These are phyloP conservation scores for Acanthurus lineatus DNA, from an alignment of 2,797 vertebrate species.

Conservation along the genomic window DNA sequence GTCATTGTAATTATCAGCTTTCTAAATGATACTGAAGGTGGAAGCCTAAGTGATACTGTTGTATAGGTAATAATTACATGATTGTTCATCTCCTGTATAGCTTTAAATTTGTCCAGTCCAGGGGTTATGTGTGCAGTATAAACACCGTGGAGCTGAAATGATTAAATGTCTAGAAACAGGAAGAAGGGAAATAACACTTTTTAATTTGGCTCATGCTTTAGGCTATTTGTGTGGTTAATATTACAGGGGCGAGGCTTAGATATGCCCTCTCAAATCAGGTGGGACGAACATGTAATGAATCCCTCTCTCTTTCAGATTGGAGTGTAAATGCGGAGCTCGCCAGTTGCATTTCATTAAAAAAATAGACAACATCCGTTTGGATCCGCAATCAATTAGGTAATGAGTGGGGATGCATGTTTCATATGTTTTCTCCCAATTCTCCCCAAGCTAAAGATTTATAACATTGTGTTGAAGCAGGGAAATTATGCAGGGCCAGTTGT, in stretches of 20 bases:
- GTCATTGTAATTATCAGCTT: background rate
- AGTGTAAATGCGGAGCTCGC: constrained; percentile 63
- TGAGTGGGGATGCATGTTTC: constrained; percentile 76
- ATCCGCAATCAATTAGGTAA: constrained; percentile 79
- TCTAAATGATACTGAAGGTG: background rate
- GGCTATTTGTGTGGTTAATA: constrained; percentile 84
- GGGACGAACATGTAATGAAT: constrained; percentile 78
- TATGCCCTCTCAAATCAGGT: constrained; percentile 78
- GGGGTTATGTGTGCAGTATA: constrained; percentile 17
- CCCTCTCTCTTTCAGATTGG: constrained; percentile 53
- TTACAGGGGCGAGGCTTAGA: constrained; percentile 72
- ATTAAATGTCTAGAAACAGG: constrained; percentile 76
- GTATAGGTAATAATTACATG: background rate
- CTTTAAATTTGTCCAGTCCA: constrained; percentile 20
- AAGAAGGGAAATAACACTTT: constrained; percentile 79
- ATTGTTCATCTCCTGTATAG: constrained; percentile 10
- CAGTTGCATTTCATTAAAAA: constrained; percentile 82
- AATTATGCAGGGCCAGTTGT: constrained; percentile 42
- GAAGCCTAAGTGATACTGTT: constrained; percentile 14
- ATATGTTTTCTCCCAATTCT: constrained; percentile 44
- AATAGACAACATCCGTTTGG: constrained; percentile 48
- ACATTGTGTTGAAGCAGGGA: constrained; percentile 40
- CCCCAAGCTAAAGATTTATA: constrained; percentile 69
- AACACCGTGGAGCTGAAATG: constrained; percentile 61
- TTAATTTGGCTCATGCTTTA: constrained; percentile 81